phyloP scores from a whole-genome alignment of 2,888 invertebrate species.

The Acleris literana region DNA sequence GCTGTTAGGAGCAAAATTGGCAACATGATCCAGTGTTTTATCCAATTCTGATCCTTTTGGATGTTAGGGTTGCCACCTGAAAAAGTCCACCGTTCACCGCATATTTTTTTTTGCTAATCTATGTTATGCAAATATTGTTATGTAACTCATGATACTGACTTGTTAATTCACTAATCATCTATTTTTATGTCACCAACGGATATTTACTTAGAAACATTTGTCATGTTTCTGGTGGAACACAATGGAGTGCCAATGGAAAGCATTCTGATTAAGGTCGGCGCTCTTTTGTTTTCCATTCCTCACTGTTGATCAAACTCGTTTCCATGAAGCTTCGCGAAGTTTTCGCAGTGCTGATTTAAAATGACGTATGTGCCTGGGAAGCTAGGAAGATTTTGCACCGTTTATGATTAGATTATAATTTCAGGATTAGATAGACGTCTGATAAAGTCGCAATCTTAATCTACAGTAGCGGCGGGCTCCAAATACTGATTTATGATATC shows the following conservation, averaged over 20 bases:
- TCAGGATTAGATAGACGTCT: neutral
- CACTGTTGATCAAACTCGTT: constrained; percentile 19
- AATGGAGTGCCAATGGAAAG: constrained; percentile 12
- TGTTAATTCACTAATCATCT: no score
- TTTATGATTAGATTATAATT: neutral
- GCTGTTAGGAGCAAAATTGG: no score
- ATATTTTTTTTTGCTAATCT: no score
- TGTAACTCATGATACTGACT: no score
- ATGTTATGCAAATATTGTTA: no score
- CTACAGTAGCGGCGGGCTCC: neutral
- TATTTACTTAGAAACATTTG: neutral
- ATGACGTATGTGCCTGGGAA: neutral
- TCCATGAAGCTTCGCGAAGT: constrained; percentile 8
- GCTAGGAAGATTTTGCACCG: neutral
- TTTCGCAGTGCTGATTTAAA: neutral
- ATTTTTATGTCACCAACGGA: no score
- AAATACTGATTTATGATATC: no score
- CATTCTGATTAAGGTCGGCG: constrained; percentile 12
- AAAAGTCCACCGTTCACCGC: no score
- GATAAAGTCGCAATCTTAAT: constrained; percentile 1
- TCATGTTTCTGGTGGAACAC: constrained; percentile 1
- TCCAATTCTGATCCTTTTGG: no score
- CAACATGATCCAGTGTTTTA: no score
- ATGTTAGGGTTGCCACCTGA: no score
- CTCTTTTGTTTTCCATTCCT: constrained; percentile 18